phyloP scores from a whole-genome alignment of 2,888 invertebrate species.

The Fragum whitleyi region DNA sequence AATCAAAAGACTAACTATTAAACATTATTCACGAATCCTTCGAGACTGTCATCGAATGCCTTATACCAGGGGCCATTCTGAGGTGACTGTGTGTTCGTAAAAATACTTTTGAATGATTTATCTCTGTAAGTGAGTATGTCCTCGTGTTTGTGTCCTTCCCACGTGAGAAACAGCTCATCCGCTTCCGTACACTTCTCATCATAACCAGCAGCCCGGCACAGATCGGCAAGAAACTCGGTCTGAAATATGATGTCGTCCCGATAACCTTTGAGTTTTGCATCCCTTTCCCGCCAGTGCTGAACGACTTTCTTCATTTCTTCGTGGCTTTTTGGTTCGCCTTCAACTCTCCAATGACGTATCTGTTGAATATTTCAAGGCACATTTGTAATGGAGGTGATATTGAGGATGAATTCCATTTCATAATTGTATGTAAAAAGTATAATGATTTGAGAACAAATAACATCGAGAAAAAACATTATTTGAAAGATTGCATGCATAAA shows the following conservation, averaged over 20 bases:
- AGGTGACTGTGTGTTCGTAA: slow-evolving; percentile 40
- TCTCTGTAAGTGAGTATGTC: slow-evolving; percentile 55
- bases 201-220: slow-evolving; percentile 40
- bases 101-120: slow-evolving; percentile 34
- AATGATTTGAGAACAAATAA: too few relatives aligned
- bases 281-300: slow-evolving; percentile 40
- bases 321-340: background rate
- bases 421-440: too few relatives aligned
- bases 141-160: slow-evolving; percentile 43
- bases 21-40: slow-evolving; percentile 52
- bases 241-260: slow-evolving; percentile 58
- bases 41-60: slow-evolving; percentile 61
- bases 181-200: slow-evolving; percentile 16
- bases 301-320: slow-evolving; percentile 40
- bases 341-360: slow-evolving; percentile 41
- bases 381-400: too few relatives aligned
- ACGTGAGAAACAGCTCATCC: slow-evolving; percentile 28
- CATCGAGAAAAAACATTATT: background rate
- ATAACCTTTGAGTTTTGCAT: background rate
- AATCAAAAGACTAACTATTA: too few relatives aligned
- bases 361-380: too few relatives aligned
- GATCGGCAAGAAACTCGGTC: slow-evolving; percentile 48
- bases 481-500: background rate
- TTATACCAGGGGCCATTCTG: slow-evolving; percentile 40
- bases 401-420: too few relatives aligned